phyloP scores from a whole-genome alignment of 2,113 vertebrate genomes.

The Calyptommatus sinebrachiatus region DNA sequence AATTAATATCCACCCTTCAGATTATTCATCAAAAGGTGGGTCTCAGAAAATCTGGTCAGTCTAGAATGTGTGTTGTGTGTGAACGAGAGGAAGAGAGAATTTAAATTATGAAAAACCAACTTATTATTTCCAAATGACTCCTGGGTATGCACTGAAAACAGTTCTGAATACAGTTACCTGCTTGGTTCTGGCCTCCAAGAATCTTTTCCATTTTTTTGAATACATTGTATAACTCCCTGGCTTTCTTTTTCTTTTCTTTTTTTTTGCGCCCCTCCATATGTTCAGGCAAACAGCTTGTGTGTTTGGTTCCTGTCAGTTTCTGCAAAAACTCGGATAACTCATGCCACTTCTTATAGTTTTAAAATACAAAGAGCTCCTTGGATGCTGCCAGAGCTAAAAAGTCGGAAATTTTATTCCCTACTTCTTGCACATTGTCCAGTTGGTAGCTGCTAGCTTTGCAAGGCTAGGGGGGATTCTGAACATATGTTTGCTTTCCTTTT shows the following conservation, averaged over 20 bases:
- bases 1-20: too few species aligned
- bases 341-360: conserved; percentile 2
- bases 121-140: not conserved
- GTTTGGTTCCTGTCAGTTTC: conserved; percentile 36
- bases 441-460: not conserved
- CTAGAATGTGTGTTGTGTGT: not conserved
- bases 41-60: too few species aligned
- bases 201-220: conserved; percentile 28
- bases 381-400: conserved; percentile 1
- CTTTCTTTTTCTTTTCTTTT: not conserved
- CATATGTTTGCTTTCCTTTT: not conserved
- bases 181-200: conserved; percentile 13
- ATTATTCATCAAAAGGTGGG: too few species aligned
- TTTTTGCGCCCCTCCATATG: conserved; percentile 42
- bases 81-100: not conserved
- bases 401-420: conserved; percentile 12
- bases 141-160: not conserved
- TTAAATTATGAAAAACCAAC: not conserved
- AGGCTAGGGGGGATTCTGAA: not conserved
- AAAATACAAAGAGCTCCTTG: conserved; percentile 27
- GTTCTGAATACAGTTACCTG: conserved; percentile 24
- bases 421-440: conserved; percentile 18
- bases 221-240: conserved; percentile 40
- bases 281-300: conserved; percentile 36
- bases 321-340: conserved; percentile 23